These are phyloP conservation scores for Cylloceria caligata DNA, from an alignment of 2,888 invertebrate genomes.

Conservation along the genomic window DNA sequence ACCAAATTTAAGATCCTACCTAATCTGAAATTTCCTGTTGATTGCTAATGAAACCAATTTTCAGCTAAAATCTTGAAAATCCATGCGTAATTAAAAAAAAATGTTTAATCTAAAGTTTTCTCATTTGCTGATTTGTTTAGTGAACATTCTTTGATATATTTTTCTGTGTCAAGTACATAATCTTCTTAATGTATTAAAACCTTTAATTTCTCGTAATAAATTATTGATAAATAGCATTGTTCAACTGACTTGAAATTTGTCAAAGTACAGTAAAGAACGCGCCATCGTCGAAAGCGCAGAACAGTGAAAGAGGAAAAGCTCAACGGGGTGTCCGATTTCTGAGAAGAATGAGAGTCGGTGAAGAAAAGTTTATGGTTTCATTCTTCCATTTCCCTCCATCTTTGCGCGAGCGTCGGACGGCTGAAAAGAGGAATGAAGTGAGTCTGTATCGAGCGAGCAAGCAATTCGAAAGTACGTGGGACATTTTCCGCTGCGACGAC, in stretches of 20 bases:
- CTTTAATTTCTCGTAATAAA: too few relatives aligned
- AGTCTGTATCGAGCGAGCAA: slow-evolving; percentile 50
- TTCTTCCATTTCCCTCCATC: slow-evolving; percentile 31
- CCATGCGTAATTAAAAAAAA: too few relatives aligned
- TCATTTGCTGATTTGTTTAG: neutral
- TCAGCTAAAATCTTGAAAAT: too few relatives aligned
- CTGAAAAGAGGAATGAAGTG: slow-evolving; percentile 62
- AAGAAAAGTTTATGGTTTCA: slow-evolving; percentile 15
- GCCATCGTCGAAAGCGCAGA: neutral
- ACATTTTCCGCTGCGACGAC: slow-evolving; percentile 74
- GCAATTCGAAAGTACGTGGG: slow-evolving; percentile 76
- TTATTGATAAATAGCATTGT: neutral
- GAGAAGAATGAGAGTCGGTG: slow-evolving; percentile 31
- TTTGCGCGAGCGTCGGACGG: slow-evolving; percentile 53
- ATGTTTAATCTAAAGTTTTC: too few relatives aligned
- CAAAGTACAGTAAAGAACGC: neutral
- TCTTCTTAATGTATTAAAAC: too few relatives aligned
- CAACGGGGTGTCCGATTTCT: slow-evolving; percentile 29
- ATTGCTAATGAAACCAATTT: too few relatives aligned
- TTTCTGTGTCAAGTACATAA: too few relatives aligned
- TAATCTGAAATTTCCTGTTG: too few relatives aligned
- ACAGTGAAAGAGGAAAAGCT: slow-evolving; percentile 12
- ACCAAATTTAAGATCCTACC: too few relatives aligned
- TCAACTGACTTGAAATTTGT: neutral
- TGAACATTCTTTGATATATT: neutral